A percentile compares a stretch with the other conserved stretches of the same genome.
phyloP scores from a whole-genome alignment of 2,113 vertebrate species.

The Conger conger region DNA sequence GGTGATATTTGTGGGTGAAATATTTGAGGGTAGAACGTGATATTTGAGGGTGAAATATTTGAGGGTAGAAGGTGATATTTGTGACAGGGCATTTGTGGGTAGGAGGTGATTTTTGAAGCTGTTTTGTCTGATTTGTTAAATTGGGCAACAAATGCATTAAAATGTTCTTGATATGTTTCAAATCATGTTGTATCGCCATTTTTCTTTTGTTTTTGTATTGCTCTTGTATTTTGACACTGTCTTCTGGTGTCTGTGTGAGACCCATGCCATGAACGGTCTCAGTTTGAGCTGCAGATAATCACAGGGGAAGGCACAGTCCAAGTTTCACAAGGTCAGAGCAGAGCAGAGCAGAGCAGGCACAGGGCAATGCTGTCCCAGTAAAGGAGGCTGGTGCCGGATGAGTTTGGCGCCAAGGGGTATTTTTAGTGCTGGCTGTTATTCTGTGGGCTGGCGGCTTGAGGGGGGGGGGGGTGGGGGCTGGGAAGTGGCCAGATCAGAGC shows the following conservation, averaged over 20 bases:
- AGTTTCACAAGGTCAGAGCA: not conserved
- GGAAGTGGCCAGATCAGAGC: not conserved
- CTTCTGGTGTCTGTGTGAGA: not conserved
- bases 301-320: not conserved
- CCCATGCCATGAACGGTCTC: too few species aligned
- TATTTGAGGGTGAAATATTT: too few species aligned
- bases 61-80: too few species aligned
- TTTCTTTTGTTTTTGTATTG: not conserved
- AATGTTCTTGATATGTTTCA: too few species aligned
- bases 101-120: too few species aligned
- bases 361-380: not conserved
- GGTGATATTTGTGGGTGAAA: too few species aligned
- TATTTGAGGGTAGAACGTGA: too few species aligned
- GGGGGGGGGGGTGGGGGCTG: not conserved
- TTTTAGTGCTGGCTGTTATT: constrained; percentile 35
- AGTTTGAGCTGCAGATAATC: not conserved
- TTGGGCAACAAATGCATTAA: too few species aligned
- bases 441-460: not conserved
- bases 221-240: not conserved
- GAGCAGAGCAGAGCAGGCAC: not conserved
- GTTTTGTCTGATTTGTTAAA: too few species aligned
- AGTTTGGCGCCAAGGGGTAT: constrained; percentile 34
- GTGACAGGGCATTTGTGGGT: too few species aligned
- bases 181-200: too few species aligned
- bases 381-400: not conserved